These are phyloP conservation scores for Neoitamus cyanurus DNA, from an alignment of 2,888 invertebrate genomes.

Conservation along the genomic window DNA sequence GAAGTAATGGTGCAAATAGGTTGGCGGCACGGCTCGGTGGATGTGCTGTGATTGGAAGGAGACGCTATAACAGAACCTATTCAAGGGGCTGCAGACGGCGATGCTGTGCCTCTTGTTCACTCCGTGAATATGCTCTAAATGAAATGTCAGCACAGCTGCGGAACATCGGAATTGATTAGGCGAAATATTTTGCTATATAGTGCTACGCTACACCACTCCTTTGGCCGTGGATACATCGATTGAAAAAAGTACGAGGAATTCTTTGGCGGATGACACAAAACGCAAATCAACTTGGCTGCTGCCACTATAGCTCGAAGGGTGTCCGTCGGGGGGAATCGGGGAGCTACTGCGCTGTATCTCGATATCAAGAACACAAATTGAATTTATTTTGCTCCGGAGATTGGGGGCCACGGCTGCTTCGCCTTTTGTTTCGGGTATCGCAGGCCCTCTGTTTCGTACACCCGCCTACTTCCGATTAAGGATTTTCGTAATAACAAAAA, in stretches of 20 bases:
- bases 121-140: slow-evolving; percentile 37
- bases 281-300: slow-evolving; percentile 27
- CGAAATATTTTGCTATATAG: slow-evolving; percentile 36
- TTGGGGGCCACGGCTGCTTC: background rate
- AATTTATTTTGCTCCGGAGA: slow-evolving; percentile 31
- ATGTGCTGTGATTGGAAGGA: slow-evolving; percentile 19
- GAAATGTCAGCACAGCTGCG: slow-evolving; percentile 48
- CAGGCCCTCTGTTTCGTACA: background rate
- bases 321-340: background rate
- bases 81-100: background rate
- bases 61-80: background rate
- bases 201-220: background rate
- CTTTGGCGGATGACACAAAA: slow-evolving; percentile 4
- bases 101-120: background rate
- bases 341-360: background rate
- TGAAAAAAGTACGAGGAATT: slow-evolving; percentile 1
- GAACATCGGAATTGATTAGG: slow-evolving; percentile 45
- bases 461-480: background rate
- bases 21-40: slow-evolving; percentile 13
- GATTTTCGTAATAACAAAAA: slow-evolving; percentile 16
- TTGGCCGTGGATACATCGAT: background rate
- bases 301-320: background rate
- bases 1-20: slow-evolving; percentile 41
- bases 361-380: slow-evolving; percentile 44
- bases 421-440: background rate